Percentiles rank a stretch among this genome's conserved stretches.
Conservation (phyloP, 2,113 vertebrate genomes). For the mouse (Mus musculus) region GRCm39 chrX:86709501-86710000, state of each 20-base stretch:
- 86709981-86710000: too few species aligned
- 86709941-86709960: neutral
- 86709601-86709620: neutral
- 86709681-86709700: neutral
- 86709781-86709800: neutral
- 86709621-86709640: neutral
- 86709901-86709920: neutral
- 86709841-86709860: neutral
- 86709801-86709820: neutral
- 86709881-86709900: neutral
- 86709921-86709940: neutral
- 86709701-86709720: neutral
- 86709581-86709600: constrained; percentile 34
- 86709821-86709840: neutral
- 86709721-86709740: neutral
- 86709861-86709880: neutral
- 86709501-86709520: neutral
- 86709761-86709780: neutral
- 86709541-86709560: neutral
- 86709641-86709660: neutral
- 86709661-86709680: neutral
- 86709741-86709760: neutral
- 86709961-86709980: neutral
- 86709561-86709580: neutral
- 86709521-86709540: constrained; percentile 28